These are phyloP conservation scores for Tiaroga cobitis DNA, from an alignment of 2,797 vertebrate genomes.

Conservation along the genomic window DNA sequence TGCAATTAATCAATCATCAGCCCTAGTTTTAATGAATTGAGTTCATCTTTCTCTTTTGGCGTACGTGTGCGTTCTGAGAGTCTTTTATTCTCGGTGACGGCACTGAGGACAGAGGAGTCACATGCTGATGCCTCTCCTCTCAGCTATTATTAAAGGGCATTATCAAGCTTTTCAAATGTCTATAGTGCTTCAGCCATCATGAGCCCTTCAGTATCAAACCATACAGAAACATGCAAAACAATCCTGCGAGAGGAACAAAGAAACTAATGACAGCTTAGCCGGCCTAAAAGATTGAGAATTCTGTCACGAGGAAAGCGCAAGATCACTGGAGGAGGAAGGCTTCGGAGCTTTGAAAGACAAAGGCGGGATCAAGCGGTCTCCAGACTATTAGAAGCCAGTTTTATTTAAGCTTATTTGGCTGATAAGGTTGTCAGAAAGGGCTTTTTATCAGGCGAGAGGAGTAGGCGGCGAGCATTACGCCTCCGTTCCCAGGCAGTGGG, in stretches of 20 bases:
- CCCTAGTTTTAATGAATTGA: not conserved
- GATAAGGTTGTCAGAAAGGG: conserved; percentile 77
- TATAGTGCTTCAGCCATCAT: conserved; percentile 48
- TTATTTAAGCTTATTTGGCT: conserved; percentile 79
- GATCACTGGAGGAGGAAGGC: conserved; percentile 67
- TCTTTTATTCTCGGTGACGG: conserved; percentile 38
- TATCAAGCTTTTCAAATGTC: conserved; percentile 59
- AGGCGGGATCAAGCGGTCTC: conserved; percentile 74
- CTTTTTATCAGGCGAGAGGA: conserved; percentile 70
- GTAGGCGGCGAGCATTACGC: conserved; percentile 57
- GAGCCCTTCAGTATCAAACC: conserved; percentile 55
- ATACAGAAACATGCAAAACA: conserved; percentile 58
- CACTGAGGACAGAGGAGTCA: conserved; percentile 22
- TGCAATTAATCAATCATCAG: conserved; percentile 16
- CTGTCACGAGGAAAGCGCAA: conserved; percentile 69
- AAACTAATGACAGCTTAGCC: conserved; percentile 73
- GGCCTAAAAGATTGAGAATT: conserved; percentile 70
- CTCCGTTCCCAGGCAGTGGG: conserved; percentile 71
- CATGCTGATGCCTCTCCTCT: conserved; percentile 49
- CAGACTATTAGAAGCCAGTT: conserved; percentile 77
- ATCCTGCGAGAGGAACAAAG: conserved; percentile 65
- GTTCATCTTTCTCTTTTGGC: not conserved
- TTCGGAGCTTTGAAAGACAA: conserved; percentile 69
- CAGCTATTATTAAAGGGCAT: conserved; percentile 52
- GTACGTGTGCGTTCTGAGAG: not conserved